Evolutionary conservation across 2,113 vertebrate genomes (phyloP), one percentile per base, ranked within the genome.

Genomic region (Formicarius rufipectus): DNA sequence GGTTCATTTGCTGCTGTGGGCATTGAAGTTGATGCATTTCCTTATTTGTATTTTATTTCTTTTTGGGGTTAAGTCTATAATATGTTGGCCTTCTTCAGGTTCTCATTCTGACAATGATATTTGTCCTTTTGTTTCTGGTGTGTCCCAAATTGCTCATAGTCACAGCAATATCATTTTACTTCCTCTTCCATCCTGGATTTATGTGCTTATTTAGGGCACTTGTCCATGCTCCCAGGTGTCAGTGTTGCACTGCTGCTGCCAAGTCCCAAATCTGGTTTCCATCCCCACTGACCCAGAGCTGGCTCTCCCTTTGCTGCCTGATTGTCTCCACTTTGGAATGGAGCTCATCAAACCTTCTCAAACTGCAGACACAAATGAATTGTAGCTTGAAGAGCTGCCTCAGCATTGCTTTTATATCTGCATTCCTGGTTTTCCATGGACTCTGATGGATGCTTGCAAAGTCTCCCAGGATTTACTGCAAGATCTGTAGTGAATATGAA

Each of bases 261-360:
- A 95, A 69, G 49, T 95, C 90, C 96, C 85, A 95, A 42, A 97
- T 95, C 87, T 92, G 5, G 95, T 95, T 93, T 89, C 72, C 78
- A 27, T 73, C 52, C 50, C 88, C 95, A 69, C 95, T 97, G 96
- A 97, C 92, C 97, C 93, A 78, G 87, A 87, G 59, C 87, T 96
- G 84, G 52, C 75, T 95, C 76, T 97, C 95, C 95, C 96, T 84
- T 84, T 88, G 95, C 80, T 84, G 9, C 71, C 71, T 84, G 74
- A 52, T 24, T 85, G 84, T 95, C 82, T 93, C 95, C 2, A 1
- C 39, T 81, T 89, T 3, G 21, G 68, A 92, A 94, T 74, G 72
- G 76, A 87, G 96, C 71, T 86, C 91, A 93, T 87, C 90, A 94
- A 90, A 78, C 67, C 94, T 90, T 83, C 35, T 55, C 47, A 72